Percentiles rank a stretch among this genome's conserved stretches.
These are phyloP conservation scores for Isaurus tuberculatus DNA, from an alignment of 92 coral and sea anemone genomes.

Conservation along the genomic window DNA sequence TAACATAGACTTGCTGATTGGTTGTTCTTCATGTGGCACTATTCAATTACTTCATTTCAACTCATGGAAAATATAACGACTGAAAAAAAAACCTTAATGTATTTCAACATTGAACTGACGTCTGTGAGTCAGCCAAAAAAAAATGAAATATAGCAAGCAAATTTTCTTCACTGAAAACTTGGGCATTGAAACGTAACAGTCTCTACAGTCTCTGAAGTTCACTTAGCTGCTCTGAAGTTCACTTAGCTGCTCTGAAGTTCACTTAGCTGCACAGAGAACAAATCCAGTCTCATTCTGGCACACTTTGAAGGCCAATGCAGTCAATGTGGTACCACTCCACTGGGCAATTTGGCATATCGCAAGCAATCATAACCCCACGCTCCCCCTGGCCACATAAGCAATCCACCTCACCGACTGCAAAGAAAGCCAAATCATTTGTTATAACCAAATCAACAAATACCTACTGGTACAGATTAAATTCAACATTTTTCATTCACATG, in stretches of 20 bases:
- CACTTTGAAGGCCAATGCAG: conserved; percentile 27
- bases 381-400: not conserved
- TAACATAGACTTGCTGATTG: conserved; percentile 2
- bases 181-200: conserved; percentile 1
- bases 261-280: conserved; percentile 34
- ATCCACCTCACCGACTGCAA: not conserved
- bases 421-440: not conserved
- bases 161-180: not conserved
- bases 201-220: not conserved
- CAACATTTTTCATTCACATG: not conserved
- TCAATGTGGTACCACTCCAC: conserved; percentile 46
- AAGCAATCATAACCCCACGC: not conserved
- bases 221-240: not conserved
- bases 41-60: conserved; percentile 1
- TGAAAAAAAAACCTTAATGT: conserved; percentile 1
- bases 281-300: conserved; percentile 44
- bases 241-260: no score
- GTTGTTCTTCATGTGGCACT: not conserved
- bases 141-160: not conserved
- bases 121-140: conserved; percentile 3
- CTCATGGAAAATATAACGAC: conserved; percentile 3
- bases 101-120: not conserved
- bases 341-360: conserved; percentile 32
- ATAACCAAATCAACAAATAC: not conserved
- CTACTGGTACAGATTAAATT: not conserved